Base-by-base conservation (phyloP, 53 echinoderm and acorn worm species). In the Temnopleurus reevesii region DNA sequence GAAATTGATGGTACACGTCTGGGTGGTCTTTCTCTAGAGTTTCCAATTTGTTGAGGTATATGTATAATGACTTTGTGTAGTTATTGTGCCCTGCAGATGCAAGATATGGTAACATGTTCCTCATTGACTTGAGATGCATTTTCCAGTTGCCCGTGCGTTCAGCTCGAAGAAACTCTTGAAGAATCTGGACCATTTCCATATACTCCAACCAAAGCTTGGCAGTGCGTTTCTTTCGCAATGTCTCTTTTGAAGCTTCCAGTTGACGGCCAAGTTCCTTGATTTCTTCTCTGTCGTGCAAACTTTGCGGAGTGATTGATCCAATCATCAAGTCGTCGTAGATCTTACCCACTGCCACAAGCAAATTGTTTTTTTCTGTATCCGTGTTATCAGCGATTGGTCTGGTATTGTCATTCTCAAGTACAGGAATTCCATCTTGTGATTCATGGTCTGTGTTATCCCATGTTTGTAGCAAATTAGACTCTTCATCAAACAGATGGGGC, bases 81-180 rank as follows among this genome's bases (percentile, higher is more conserved):
- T 31, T 4, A 53, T 85, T 85, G 54, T 91, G 91, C 18, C 91
- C 91, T 46, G 71, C 17, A 2, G 91, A 77, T 77, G 91, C 91
- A 3, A 88, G n/a, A 19, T 77, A 79, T 4, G 79, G 90, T 58
- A 92, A 83, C 64, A 55, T 54, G 43, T 89, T 54, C n/a, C 30
- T 31, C 8, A 92, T 45, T 7, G 82, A 89, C 44, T 25, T 2
- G 12, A 92, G 29, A 45, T 80, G 81, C 15, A 45, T 29, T 54
- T 24, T 25, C 92, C 89, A 92, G 53, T 89, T 89, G 21, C 92
- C 92, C 25, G 63, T 89, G 4, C 90, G 55, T n/a, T 79, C 90
- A 13, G 90, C 79, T 89, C 29, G 55, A 5, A 89, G 55, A 18
- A 89, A 79, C 46, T 36, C 80, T 27, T 29, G 33, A 0, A 77